Evolutionary conservation across 2,888 invertebrate genomes (phyloP), one percentile per base, ranked within the genome.

Genomic region (Tipula helvola): DNA sequence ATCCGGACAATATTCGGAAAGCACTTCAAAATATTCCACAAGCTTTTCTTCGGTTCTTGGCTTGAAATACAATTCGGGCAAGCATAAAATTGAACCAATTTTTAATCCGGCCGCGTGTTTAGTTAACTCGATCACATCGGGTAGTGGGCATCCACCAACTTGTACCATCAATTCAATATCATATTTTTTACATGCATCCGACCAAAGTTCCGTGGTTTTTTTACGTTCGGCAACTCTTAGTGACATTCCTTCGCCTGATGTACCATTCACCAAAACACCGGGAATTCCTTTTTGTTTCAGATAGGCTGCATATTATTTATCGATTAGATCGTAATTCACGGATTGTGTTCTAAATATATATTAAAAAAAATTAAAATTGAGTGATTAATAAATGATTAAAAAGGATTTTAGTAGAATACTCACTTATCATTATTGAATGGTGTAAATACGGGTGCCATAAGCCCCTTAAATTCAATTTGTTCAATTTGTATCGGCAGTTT

Each of bases 51-150:
- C 91, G 0, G 91, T 92, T 5, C 91, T 91, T 0, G 96, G 96
- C 89, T 94, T 96, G 90, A 95, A 95, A 90, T 95, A 96, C 42
- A 96, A 90, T 89, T 96, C 96, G 0, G 96, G 96, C 8, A 96
- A 91, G 36, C 95, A 95, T 0, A 96, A 92, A 0, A 96, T 91
- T 0, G 96, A 95, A 90, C 95, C 93, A 0, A 92, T 96, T 12
- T 94, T 93, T 0, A 93, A 91, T 85, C 92, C 90, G 89, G 95
- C 95, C 5, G 95, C 95, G 90, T 96, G 96, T 88, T 91, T 92
- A 0, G 96, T 95, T 13, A 96, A 90, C 88, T 94, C 93, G n/a
- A 94, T 88, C 5, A 95, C 95, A 89, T 96, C 94, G 1, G 94
- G 94, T 83, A 95, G 89, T 0, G 94, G 92, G 3, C 94, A 93